A percentile compares a stretch with the other conserved stretches of the same genome.
Evolutionary conservation across 2,888 invertebrate genomes (phyloP).

Genomic region (Branchipolynoe longqiensis): DNA sequence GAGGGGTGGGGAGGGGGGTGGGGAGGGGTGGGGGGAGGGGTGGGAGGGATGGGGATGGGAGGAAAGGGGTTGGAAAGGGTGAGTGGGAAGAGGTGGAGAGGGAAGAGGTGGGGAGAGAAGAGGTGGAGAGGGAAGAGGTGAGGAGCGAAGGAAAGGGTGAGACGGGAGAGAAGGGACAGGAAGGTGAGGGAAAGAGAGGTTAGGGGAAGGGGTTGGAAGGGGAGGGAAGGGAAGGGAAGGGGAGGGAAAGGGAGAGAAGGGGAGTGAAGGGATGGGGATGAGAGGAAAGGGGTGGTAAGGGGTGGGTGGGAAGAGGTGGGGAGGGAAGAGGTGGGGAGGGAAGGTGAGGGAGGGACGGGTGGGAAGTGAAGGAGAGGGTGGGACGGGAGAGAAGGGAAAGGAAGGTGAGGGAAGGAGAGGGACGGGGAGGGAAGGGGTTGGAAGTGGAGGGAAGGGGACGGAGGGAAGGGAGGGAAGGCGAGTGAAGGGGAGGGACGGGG

Average conservation of each 20-base stretch:
- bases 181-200: neutral
- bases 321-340: neutral
- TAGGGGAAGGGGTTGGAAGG: neutral
- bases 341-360: neutral
- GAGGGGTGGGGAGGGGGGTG: no score
- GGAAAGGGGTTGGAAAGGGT: no score
- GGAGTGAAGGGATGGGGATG: neutral
- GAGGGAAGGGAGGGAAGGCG: neutral
- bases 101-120: no score
- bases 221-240: neutral
- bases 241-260: neutral
- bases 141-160: no score
- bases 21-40: no score
- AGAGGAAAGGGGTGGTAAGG: neutral
- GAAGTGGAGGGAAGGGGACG: neutral
- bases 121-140: no score
- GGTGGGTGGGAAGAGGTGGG: neutral
- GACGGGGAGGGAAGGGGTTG: neutral
- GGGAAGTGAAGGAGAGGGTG: neutral
- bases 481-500: neutral
- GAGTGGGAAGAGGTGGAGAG: no score
- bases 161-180: no score
- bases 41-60: no score
- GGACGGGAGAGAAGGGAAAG: neutral
- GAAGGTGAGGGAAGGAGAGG: neutral